Conservation (phyloP, 2,113 vertebrate species). For the Rhea pennata region DNA sequence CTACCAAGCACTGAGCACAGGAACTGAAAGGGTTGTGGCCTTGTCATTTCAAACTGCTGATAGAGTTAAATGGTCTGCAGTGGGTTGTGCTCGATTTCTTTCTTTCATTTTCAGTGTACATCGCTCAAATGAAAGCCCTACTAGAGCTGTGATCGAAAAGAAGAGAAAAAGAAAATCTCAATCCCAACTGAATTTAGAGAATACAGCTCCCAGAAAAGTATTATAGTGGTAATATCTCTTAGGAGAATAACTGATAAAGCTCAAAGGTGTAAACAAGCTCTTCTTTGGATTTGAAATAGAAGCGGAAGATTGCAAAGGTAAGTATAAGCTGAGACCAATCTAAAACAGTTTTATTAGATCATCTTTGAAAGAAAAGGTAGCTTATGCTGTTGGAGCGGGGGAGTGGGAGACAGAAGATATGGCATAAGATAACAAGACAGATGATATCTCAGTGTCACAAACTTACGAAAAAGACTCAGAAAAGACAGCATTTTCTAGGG, state of each 20-base stretch:
- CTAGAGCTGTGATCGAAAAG: neutral
- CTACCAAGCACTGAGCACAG: neutral
- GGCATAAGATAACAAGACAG: neutral
- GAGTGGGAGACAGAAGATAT: neutral
- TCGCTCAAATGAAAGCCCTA: neutral
- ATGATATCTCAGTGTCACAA: neutral
- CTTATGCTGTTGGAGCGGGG: neutral
- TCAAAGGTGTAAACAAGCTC: neutral
- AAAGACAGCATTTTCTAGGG: neutral
- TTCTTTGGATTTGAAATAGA: neutral
- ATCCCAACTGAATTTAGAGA: neutral
- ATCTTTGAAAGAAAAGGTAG: neutral
- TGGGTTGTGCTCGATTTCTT: neutral
- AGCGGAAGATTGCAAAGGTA: neutral
- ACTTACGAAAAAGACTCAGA: neutral
- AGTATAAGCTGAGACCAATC: neutral
- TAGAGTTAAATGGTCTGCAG: neutral
- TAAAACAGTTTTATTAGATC: neutral
- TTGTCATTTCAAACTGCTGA: neutral
- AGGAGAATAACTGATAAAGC: neutral
- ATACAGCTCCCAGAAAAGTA: neutral
- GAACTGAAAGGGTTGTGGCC: neutral
- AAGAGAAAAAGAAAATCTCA: neutral
- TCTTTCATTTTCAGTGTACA: neutral
- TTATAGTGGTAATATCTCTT: neutral